Base-by-base conservation (phyloP, 1,140 invertebrate species). In the Schlechtendalia chinensis region DNA sequence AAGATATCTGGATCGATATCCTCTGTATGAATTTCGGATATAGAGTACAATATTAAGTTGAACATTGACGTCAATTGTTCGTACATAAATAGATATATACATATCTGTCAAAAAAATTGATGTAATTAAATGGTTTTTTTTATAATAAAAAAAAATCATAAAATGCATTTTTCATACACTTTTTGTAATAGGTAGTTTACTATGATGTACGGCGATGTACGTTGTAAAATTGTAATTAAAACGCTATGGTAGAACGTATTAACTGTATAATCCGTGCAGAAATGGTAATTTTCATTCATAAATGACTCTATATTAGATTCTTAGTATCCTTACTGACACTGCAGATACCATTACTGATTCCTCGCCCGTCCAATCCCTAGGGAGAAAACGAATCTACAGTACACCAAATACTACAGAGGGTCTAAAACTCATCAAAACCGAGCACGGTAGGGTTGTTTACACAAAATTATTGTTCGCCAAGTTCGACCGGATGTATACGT, bases 361-460 rank as follows among this genome's bases (percentile, higher is more conserved):
- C 22, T 16, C 5, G 39, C 24, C 22, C n/a, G 22, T 69, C 14
- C 12, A 16, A 67, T 69, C 12, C 5, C 39, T 22, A 22, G 39
- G 19, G 65, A 47, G 14, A 24, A n/a, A n/a, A 39, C 8, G 32
- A 39, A 69, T 45, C 39, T 24, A 39, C n/a, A 12, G 12, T 47
- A 47, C 12, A 47, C 12, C n/a, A 69, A 69, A 16, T 24, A 22
- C 2, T 22, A 22, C 0, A 22, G 65, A 45, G 19, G 32, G 10
- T 47, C n/a, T 24, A 47, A 69, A 69, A 69, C 22, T 24, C 12
- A 69, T 69, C n/a, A 47, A 24, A 69, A 47, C n/a, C n/a, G 24
- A 69, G 39, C 11, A 47, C 10, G 29, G 16, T 5, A 24, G 56
- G n/a, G n/a, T 58, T 39, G 56, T 58, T 10, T 8, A 24, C 56